phyloP scores from a whole-genome alignment of 1,140 invertebrate genomes.

The Trissolcus basalis region DNA sequence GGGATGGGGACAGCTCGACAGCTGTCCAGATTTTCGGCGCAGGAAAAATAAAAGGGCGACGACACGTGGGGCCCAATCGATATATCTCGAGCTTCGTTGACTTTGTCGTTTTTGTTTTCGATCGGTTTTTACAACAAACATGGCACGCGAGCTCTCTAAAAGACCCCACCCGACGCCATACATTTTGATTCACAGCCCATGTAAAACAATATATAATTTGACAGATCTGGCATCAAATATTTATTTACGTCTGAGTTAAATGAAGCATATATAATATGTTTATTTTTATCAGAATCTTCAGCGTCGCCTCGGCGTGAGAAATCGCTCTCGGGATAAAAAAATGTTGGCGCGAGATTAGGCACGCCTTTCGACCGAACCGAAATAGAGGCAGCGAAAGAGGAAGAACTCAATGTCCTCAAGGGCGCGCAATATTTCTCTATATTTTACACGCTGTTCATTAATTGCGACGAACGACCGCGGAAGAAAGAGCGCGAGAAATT shows the following conservation, averaged over 20 bases:
- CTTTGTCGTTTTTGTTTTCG: neutral
- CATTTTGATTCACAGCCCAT: slow-evolving; percentile 12
- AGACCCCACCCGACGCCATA: slow-evolving; percentile 20
- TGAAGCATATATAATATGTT: no score
- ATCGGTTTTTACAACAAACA: slow-evolving; percentile 14
- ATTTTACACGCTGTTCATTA: slow-evolving; percentile 71
- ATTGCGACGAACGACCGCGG: slow-evolving; percentile 60
- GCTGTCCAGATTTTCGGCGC: slow-evolving; percentile 57
- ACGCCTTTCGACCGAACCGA: slow-evolving; percentile 60
- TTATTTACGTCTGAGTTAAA: no score
- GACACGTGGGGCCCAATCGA: slow-evolving; percentile 48
- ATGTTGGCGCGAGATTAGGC: slow-evolving; percentile 37
- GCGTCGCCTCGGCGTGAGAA: slow-evolving; percentile 31
- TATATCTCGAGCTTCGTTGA: slow-evolving; percentile 21
- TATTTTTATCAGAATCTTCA: no score
- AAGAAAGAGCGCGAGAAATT: slow-evolving; percentile 67
- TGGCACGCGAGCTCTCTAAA: slow-evolving; percentile 21
- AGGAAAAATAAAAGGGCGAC: slow-evolving; percentile 37
- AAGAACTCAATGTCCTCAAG: slow-evolving; percentile 66
- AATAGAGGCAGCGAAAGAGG: slow-evolving; percentile 45
- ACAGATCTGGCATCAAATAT: no score
- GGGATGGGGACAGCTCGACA: slow-evolving; percentile 49
- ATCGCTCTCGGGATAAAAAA: slow-evolving; percentile 32
- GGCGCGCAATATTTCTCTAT: slow-evolving; percentile 68
- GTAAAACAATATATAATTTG: no score